Evolutionary conservation across 2,797 vertebrate genomes (phyloP).

Genomic region (Dermochelys coriacea): DNA sequence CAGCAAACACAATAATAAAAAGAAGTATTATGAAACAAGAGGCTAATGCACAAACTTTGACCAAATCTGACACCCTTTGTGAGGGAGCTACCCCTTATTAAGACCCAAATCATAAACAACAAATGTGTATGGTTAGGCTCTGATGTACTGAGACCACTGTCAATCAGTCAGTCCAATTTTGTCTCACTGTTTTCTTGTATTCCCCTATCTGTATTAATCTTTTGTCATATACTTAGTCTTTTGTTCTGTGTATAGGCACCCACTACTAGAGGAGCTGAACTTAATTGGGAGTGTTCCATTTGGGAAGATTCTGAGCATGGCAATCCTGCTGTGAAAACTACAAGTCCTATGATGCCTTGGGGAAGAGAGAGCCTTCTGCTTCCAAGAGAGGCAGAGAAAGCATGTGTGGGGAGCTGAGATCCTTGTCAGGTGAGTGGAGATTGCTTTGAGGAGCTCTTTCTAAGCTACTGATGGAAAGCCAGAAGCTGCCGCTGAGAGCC

Average conservation of each 20-base stretch:
- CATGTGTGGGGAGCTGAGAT: background rate
- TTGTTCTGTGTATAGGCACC: background rate
- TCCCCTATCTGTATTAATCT: background rate
- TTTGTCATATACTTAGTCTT: background rate
- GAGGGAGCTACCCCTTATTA: background rate
- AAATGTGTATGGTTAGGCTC: background rate
- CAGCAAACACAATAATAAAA: background rate
- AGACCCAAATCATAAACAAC: background rate
- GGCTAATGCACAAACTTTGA: background rate
- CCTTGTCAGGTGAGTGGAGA: background rate
- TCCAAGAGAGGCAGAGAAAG: background rate
- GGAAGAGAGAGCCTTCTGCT: background rate
- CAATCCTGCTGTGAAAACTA: background rate
- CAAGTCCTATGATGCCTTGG: too few relatives aligned
- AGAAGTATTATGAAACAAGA: background rate
- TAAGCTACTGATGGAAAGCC: background rate
- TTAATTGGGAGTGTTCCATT: background rate
- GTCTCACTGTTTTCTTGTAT: background rate
- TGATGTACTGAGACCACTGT: background rate
- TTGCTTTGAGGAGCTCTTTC: background rate
- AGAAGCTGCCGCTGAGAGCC: background rate
- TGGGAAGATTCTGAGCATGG: background rate
- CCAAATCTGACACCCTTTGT: background rate
- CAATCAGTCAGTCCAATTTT: background rate
- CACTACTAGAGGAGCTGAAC: background rate